Conservation (phyloP, 1,140 invertebrate genomes). For the Euura saliciscinereae region DNA sequence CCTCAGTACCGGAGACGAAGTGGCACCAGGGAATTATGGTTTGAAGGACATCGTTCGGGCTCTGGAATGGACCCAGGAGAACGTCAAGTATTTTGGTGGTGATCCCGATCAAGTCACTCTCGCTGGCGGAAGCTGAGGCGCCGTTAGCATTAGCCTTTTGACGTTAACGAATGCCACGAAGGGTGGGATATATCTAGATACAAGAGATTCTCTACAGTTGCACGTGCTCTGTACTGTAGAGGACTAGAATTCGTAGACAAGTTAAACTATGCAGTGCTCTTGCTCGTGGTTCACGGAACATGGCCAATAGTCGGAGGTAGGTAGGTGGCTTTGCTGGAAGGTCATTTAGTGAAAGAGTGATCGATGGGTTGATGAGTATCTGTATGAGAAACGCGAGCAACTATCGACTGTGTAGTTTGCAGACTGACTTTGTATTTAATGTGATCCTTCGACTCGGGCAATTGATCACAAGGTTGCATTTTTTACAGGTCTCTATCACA, state of each 20-base stretch:
- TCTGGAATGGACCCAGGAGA: constrained; percentile 66
- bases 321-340: neutral
- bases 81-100: constrained; percentile 72
- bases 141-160: constrained; percentile 55
- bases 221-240: too few species aligned
- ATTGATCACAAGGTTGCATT: too few species aligned
- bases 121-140: constrained; percentile 67
- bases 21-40: constrained; percentile 72
- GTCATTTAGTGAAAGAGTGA: neutral
- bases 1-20: constrained; percentile 58
- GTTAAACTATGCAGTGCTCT: too few species aligned
- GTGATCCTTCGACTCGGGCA: too few species aligned
- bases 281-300: too few species aligned
- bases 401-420: too few species aligned
- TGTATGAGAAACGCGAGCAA: too few species aligned
- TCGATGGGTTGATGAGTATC: too few species aligned
- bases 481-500: neutral
- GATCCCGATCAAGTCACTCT: constrained; percentile 66
- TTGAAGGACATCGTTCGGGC: constrained; percentile 70
- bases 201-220: too few species aligned
- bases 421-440: too few species aligned
- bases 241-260: too few species aligned
- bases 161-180: constrained; percentile 51
- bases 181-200: too few species aligned
- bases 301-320: neutral